Conservation (phyloP, 2,888 invertebrate genomes). For the Cyaniris semiargus region DNA sequence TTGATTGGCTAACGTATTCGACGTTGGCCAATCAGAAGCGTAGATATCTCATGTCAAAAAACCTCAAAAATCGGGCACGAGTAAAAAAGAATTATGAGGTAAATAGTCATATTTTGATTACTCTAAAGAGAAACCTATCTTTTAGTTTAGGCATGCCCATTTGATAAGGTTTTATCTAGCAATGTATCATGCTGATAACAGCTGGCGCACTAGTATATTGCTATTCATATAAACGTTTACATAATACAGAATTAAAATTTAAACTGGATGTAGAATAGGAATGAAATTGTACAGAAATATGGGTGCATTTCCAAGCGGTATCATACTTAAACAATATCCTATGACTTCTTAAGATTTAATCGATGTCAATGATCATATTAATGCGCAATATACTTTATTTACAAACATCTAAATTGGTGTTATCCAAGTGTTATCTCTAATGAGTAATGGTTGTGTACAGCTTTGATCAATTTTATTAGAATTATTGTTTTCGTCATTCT, state of each 20-base stretch:
- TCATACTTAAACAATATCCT: too few relatives aligned
- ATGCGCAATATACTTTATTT: not conserved
- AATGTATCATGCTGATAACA: not conserved
- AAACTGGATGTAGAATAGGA: not conserved
- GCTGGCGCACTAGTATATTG: constrained; percentile 2
- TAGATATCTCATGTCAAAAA: not conserved
- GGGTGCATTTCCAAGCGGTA: not conserved
- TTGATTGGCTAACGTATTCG: not conserved
- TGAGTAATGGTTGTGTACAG: constrained; percentile 4
- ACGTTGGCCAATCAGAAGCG: not conserved
- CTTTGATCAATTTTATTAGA: constrained; percentile 20
- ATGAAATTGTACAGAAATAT: not conserved
- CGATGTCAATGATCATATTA: not conserved
- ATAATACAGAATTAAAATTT: not conserved
- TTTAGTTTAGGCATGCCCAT: not conserved
- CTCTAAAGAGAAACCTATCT: not conserved
- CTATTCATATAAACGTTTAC: not conserved
- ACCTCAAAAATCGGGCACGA: not conserved
- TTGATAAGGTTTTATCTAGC: constrained; percentile 7
- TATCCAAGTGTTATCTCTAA: constrained; percentile 3
- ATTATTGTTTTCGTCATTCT: not conserved
- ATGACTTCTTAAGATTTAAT: too few relatives aligned
- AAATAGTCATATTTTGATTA: constrained; percentile 15
- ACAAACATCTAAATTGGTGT: not conserved
- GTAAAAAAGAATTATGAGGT: not conserved